Evolutionary conservation across 2,888 invertebrate species (phyloP), one percentile per base, ranked within the genome.

Genomic region (Bimastos eiseni): DNA sequence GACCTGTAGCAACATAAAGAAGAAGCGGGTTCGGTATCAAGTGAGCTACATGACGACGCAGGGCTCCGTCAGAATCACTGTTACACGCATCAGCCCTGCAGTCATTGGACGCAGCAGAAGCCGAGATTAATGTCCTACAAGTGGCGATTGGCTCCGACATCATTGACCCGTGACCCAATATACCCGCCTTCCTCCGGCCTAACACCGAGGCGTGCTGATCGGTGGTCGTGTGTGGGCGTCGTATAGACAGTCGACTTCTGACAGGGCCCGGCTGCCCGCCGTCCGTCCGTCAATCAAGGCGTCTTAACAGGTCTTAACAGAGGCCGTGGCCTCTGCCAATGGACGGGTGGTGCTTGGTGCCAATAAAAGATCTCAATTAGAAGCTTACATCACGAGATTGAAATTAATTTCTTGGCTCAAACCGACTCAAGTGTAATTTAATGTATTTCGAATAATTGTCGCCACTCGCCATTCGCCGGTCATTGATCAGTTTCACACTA

Each of bases 1-100:
- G 70, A 70, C 70, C 70, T 70, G 70, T n/a, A 70, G n/a, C 70
- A 70, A 70, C 70, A 70, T 70, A 70, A 70, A 70, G 70, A 70
- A 70, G n/a, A n/a, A 41, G 70, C 4, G n/a, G 30, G 70, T 70
- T n/a, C n/a, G 11, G 6, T 13, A 70, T 70, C 70, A 70, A 70
- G 70, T 70, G 70, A 70, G n/a, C 70, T 6, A 11, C 70, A 6
- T n/a, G 11, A 70, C 24, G 49, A 70, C 70, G 30, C n/a, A n/a
- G n/a, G n/a, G 15, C 41, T 6, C 4, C 70, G 55, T 30, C 70
- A n/a, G 70, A n/a, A n/a, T 70, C 70, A n/a, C 6, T 1, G 3
- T 70, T 70, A 30, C 70, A 70, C n/a, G 70, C 70, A 70, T 30
- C n/a, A 70, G 70, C n/a, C 70, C 70, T 70, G 17, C 70, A 70